Percentiles rank a stretch among this genome's conserved stretches.
These are phyloP conservation scores for Gambusia yucatana DNA, from an alignment of 2,797 vertebrate species.

Conservation along the genomic window DNA sequence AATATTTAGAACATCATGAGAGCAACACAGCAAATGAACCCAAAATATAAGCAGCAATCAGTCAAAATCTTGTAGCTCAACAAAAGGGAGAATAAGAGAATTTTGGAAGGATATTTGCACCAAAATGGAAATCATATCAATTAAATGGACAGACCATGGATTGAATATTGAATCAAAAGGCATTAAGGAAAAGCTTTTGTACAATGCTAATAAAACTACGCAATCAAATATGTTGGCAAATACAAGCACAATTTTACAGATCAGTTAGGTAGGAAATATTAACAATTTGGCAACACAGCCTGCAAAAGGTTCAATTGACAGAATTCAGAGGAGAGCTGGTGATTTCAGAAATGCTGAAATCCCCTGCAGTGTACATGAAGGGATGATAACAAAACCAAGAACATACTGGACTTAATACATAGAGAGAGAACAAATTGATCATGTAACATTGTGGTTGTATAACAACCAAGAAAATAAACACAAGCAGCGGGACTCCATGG, in stretches of 20 bases:
- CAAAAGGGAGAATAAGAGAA: background rate
- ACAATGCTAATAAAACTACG: background rate
- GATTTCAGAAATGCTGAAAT: no score
- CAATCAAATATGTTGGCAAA: background rate
- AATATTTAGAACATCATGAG: background rate
- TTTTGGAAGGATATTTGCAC: background rate
- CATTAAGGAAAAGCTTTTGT: background rate
- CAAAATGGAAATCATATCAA: background rate
- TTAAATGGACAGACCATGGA: background rate
- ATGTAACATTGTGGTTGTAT: background rate
- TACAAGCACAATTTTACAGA: background rate
- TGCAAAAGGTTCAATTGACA: background rate
- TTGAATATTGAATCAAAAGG: background rate
- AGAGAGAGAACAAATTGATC: no score
- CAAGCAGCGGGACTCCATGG: background rate
- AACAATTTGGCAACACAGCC: background rate
- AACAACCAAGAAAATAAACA: background rate
- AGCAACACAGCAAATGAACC: background rate
- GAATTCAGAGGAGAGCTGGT: no score
- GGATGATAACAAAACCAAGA: no score
- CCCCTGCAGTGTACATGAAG: no score
- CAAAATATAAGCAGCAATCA: background rate
- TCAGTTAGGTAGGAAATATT: background rate
- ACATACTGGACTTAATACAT: no score
- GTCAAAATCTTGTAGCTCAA: background rate